These are phyloP conservation scores for Bombyx mandarina DNA, from an alignment of 1,140 invertebrate genomes.

Conservation along the genomic window DNA sequence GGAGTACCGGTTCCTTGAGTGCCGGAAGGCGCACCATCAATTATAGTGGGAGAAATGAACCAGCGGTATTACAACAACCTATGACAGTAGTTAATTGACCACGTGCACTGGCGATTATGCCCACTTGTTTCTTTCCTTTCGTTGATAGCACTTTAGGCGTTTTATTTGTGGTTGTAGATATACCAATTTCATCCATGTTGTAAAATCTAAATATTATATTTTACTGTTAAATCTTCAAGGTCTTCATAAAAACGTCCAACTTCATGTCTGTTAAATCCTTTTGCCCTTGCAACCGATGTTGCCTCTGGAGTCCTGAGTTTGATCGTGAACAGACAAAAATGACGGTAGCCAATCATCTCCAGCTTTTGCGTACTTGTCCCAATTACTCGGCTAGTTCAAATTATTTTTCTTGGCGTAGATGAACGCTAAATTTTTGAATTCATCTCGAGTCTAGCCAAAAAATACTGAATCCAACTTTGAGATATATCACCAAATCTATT, in stretches of 20 bases:
- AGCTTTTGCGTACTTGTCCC: too few relatives aligned
- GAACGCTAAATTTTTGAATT: neutral
- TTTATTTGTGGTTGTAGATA: conserved; percentile 24
- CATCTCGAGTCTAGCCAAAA: conserved; percentile 1
- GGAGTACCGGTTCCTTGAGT: conserved; percentile 25
- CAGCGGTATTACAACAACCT: conserved; percentile 33
- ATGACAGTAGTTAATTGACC: conserved; percentile 30
- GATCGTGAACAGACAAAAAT: too few relatives aligned
- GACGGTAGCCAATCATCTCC: too few relatives aligned
- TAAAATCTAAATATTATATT: conserved; percentile 28
- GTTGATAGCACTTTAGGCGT: conserved; percentile 29
- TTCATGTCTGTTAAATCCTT: conserved; percentile 25
- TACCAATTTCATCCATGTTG: conserved; percentile 36
- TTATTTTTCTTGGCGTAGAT: too few relatives aligned
- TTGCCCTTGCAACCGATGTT: conserved; percentile 29
- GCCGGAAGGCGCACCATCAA: conserved; percentile 23
- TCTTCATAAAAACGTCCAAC: conserved; percentile 26
- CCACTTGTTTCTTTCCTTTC: conserved; percentile 33
- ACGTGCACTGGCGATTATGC: conserved; percentile 27
- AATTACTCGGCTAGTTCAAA: too few relatives aligned
- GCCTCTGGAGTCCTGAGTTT: conserved; percentile 22
- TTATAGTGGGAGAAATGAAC: conserved; percentile 30
- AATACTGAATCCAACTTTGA: neutral
- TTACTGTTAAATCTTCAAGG: conserved; percentile 20
- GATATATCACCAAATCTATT: conserved; percentile 5